Conservation (phyloP, 2,113 vertebrate genomes). For the Gulo gulo region DNA sequence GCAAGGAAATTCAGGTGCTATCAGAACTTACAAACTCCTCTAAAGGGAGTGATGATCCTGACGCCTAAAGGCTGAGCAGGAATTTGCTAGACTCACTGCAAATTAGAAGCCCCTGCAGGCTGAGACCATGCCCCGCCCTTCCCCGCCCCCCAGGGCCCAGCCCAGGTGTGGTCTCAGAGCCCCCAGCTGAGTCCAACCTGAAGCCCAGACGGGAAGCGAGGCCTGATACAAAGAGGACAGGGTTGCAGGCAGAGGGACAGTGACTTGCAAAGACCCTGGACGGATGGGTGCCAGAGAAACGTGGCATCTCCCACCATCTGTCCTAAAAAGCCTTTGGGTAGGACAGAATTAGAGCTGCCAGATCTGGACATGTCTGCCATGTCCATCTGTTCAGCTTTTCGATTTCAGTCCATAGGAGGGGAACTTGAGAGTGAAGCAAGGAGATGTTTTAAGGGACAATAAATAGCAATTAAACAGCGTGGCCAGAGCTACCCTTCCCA, state of each 20-base stretch:
- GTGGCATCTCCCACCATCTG: neutral
- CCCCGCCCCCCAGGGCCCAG: too few species aligned
- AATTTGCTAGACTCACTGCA: neutral
- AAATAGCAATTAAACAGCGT: slow-evolving; percentile 63
- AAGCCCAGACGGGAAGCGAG: fast-evolving
- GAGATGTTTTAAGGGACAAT: slow-evolving; percentile 61
- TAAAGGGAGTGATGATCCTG: neutral
- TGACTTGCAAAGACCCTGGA: neutral
- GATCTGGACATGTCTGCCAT: neutral
- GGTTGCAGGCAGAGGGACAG: neutral
- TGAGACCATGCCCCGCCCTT: neutral
- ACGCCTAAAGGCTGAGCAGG: neutral
- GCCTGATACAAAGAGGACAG: neutral
- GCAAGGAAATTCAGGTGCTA: neutral
- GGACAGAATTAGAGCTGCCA: neutral
- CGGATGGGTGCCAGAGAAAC: neutral
- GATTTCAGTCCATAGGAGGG: neutral
- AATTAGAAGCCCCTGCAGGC: neutral
- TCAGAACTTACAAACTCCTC: fast-evolving
- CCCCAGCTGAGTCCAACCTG: neutral
- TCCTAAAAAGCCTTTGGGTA: neutral
- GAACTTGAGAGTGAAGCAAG: slow-evolving; percentile 55
- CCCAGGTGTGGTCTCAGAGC: neutral
- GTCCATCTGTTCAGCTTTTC: neutral
- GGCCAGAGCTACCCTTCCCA: slow-evolving; percentile 26